These are phyloP conservation scores for Drosophila nikananu DNA, from an alignment of 1,140 invertebrate genomes.

Conservation along the genomic window DNA sequence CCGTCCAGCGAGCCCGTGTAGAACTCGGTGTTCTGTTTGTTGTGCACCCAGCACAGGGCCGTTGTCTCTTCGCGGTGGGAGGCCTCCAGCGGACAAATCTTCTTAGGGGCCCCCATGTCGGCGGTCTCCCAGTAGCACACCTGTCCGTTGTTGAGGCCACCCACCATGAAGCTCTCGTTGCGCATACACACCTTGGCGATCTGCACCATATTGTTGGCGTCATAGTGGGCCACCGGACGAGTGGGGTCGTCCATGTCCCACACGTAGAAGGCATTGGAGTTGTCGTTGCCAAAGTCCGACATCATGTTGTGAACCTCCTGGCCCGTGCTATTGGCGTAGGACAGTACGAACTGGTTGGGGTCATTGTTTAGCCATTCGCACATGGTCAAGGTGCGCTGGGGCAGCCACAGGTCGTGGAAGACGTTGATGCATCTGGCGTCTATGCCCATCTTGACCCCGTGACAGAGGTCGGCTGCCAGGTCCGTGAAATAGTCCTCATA, in stretches of 20 bases:
- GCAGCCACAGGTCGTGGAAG: slow-evolving; percentile 84
- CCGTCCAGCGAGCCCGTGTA: slow-evolving; percentile 95
- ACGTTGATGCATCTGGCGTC: slow-evolving; percentile 56
- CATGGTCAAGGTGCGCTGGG: slow-evolving; percentile 88
- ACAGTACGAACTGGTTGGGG: slow-evolving; percentile 90
- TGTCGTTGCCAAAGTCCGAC: slow-evolving; percentile 85
- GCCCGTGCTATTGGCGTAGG: slow-evolving; percentile 87
- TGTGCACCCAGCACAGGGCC: slow-evolving; percentile 90
- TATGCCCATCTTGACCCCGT: slow-evolving; percentile 59
- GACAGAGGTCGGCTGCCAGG: slow-evolving; percentile 70
- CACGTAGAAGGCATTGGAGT: slow-evolving; percentile 88
- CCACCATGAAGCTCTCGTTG: slow-evolving; percentile 91
- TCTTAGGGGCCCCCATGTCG: slow-evolving; percentile 87
- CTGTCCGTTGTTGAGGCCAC: slow-evolving; percentile 93
- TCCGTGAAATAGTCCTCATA: slow-evolving; percentile 94
- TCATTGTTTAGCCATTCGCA: slow-evolving; percentile 93
- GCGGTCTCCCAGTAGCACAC: slow-evolving; percentile 91
- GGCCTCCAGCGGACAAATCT: slow-evolving; percentile 87
- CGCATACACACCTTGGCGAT: slow-evolving; percentile 93
- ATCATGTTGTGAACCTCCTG: slow-evolving; percentile 16
- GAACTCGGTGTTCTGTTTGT: slow-evolving; percentile 92
- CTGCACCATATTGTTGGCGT: slow-evolving; percentile 89
- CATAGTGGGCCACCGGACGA: slow-evolving; percentile 89
- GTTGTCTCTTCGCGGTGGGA: slow-evolving; percentile 90
- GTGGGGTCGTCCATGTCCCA: slow-evolving; percentile 96